phyloP scores from a whole-genome alignment of 2,888 invertebrate genomes.

The Coenonympha glycerion region DNA sequence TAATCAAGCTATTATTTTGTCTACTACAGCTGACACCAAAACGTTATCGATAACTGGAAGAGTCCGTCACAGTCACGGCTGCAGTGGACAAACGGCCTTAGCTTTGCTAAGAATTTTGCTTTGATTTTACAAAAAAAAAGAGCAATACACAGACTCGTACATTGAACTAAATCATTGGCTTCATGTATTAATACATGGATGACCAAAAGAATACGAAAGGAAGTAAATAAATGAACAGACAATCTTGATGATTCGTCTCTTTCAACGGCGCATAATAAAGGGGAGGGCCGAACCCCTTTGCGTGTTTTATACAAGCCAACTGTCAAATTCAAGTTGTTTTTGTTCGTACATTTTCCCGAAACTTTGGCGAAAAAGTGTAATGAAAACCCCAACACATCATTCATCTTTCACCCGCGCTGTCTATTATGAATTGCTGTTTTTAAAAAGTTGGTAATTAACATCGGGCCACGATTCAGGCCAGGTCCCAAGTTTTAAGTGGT shows the following conservation, averaged over 20 bases:
- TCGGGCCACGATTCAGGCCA: slow-evolving; percentile 52
- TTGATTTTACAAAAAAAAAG: too few relatives aligned
- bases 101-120: too few relatives aligned
- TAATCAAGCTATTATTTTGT: too few relatives aligned
- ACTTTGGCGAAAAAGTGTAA: slow-evolving; percentile 40
- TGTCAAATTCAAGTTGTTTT: slow-evolving; percentile 48
- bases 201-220: neutral
- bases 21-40: too few relatives aligned
- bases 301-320: slow-evolving; percentile 36
- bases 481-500: slow-evolving; percentile 66
- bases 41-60: too few relatives aligned
- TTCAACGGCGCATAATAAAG: slow-evolving; percentile 24
- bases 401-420: slow-evolving; percentile 68
- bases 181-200: neutral
- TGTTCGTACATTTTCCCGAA: slow-evolving; percentile 40
- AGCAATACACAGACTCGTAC: too few relatives aligned
- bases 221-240: slow-evolving; percentile 24
- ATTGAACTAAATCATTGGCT: too few relatives aligned
- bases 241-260: slow-evolving; percentile 25
- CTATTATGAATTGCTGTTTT: slow-evolving; percentile 75
- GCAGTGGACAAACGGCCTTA: too few relatives aligned
- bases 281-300: slow-evolving; percentile 33
- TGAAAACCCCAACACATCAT: slow-evolving; percentile 65
- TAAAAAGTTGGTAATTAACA: slow-evolving; percentile 73
- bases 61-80: too few relatives aligned